Conservation (phyloP, 2,797 vertebrate genomes). For the Sebastes cheni region DNA sequence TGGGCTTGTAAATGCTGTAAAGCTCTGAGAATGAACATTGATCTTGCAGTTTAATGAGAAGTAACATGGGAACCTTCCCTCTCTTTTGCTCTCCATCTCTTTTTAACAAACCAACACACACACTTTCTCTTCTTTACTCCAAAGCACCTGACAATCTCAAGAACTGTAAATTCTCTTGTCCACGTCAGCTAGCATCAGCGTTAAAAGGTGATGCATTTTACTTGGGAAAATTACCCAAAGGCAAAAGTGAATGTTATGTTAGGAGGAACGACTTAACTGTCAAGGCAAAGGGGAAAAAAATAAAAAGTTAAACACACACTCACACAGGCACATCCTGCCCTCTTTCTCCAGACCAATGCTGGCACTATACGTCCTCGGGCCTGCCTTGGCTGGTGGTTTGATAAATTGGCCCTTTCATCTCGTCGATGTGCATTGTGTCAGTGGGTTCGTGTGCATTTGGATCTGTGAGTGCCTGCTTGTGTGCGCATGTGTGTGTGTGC, state of each 20-base stretch:
- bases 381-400: conserved; percentile 74
- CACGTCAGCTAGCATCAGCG: not conserved
- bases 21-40: conserved; percentile 48
- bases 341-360: conserved; percentile 64
- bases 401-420: conserved; percentile 81
- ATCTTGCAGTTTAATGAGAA: conserved; percentile 62
- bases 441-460: conserved; percentile 52
- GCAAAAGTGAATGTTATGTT: conserved; percentile 34
- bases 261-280: conserved; percentile 20
- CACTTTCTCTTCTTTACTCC: conserved; percentile 5
- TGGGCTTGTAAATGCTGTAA: conserved; percentile 54
- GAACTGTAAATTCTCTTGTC: not conserved
- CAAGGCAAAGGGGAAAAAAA: conserved; percentile 3
- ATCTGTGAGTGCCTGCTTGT: conserved; percentile 31
- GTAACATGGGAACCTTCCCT: conserved; percentile 25
- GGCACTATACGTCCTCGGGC: conserved; percentile 72
- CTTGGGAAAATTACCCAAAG: conserved; percentile 28
- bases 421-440: conserved; percentile 79
- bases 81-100: conserved; percentile 4
- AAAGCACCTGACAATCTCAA: conserved; percentile 35
- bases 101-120: conserved; percentile 22
- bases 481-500: conserved; percentile 13
- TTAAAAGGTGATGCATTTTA: conserved; percentile 30
- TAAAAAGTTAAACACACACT: conserved; percentile 23
- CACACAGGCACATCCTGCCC: conserved; percentile 51